Evolutionary conservation across 2,113 vertebrate genomes (phyloP).

Genomic region (Glaucidium brasilianum): DNA sequence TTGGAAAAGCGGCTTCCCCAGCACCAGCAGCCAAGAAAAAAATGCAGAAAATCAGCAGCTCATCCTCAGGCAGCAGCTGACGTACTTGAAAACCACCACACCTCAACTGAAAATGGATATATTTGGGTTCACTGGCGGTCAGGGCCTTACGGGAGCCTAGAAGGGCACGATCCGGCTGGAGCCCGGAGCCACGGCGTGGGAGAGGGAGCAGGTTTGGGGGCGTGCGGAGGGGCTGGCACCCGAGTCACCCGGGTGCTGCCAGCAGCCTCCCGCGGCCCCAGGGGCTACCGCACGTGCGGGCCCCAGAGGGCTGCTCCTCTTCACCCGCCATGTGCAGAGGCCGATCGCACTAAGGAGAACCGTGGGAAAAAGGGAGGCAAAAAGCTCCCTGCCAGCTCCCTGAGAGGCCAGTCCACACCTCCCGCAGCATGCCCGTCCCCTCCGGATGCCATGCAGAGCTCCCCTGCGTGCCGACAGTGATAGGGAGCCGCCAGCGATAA

Average conservation of each 20-base stretch:
- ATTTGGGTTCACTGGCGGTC: background rate
- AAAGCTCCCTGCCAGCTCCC: background rate
- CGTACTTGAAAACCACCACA: fast-evolving
- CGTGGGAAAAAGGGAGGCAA: background rate
- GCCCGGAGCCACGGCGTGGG: fast-evolving
- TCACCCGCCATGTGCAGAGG: background rate
- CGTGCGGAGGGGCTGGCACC: fast-evolving
- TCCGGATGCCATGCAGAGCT: background rate
- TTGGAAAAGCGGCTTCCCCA: background rate
- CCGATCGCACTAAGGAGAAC: background rate
- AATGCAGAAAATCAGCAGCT: background rate
- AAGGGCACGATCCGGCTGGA: fast-evolving
- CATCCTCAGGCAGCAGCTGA: background rate
- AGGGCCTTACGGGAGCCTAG: fast-evolving
- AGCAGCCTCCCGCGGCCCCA: background rate
- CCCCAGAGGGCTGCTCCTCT: background rate
- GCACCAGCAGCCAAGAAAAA: background rate
- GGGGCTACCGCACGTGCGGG: fast-evolving
- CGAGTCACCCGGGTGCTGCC: background rate
- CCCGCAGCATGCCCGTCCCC: background rate
- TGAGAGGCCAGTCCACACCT: background rate
- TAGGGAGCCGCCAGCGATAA: background rate
- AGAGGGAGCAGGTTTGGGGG: background rate
- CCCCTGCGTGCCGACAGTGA: background rate
- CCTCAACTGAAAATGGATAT: fast-evolving